These are phyloP conservation scores for Phainopepla nitens DNA, from an alignment of 2,113 vertebrate genomes.

Conservation along the genomic window DNA sequence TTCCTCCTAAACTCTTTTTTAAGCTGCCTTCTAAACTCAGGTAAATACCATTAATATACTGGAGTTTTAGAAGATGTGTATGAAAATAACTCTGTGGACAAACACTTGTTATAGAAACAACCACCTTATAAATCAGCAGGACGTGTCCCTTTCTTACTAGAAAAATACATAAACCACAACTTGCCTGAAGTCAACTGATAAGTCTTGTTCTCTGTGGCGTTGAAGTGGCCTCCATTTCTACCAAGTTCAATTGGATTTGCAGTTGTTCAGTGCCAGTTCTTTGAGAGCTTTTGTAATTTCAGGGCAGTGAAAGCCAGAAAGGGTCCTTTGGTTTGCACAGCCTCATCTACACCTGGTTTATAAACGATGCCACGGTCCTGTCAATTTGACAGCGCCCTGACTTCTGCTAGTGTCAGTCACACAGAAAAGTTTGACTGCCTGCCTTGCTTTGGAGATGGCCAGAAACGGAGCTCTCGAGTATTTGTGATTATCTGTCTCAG, in stretches of 20 bases:
- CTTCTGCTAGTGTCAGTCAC: not conserved
- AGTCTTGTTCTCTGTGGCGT: not conserved
- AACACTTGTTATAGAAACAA: not conserved
- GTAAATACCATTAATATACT: not conserved
- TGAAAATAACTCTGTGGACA: not conserved
- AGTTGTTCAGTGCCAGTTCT: not conserved
- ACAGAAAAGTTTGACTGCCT: not conserved
- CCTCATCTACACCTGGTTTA: not conserved
- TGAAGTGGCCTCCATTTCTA: not conserved
- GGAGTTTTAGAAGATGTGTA: not conserved
- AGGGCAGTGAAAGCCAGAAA: not conserved
- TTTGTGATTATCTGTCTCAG: not conserved
- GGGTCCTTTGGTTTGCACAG: not conserved
- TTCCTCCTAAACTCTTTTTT: not conserved
- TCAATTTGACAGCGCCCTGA: not conserved
- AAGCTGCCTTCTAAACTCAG: not conserved
- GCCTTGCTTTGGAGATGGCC: not conserved
- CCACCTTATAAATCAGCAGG: not conserved
- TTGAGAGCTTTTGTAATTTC: not conserved
- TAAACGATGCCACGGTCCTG: not conserved
- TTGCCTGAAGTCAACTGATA: accelerated
- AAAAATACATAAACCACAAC: not conserved
- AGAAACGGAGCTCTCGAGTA: not conserved
- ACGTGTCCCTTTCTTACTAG: not conserved
- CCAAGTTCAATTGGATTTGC: not conserved